Evolutionary conservation across 2,888 invertebrate species (phyloP).

Genomic region (Blastobasis lacticolella): DNA sequence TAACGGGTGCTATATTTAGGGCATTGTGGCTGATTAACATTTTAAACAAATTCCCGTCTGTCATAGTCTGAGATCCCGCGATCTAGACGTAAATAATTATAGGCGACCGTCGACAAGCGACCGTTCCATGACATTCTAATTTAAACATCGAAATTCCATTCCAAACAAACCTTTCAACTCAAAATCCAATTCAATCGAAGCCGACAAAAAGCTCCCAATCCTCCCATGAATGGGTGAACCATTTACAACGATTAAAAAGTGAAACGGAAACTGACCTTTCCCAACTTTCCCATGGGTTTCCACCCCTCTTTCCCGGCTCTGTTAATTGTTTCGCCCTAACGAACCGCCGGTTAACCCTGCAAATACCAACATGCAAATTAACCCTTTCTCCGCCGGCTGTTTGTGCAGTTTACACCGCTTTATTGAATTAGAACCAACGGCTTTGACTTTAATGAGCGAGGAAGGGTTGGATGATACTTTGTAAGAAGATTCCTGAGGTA

Average conservation of each 20-base stretch:
- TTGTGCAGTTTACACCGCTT: constrained; percentile 63
- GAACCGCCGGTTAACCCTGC: constrained; percentile 68
- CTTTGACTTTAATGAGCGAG: constrained; percentile 44
- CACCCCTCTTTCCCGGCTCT: constrained; percentile 33
- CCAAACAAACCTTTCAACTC: too few species aligned
- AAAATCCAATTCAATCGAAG: too few species aligned
- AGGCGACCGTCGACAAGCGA: too few species aligned
- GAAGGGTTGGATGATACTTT: constrained; percentile 68
- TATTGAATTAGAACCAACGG: constrained; percentile 65
- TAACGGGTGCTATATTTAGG: too few species aligned
- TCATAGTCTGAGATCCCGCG: too few species aligned
- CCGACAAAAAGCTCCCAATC: too few species aligned
- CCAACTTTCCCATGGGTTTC: constrained; percentile 63
- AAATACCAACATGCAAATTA: constrained; percentile 69
- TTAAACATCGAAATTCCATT: too few species aligned
- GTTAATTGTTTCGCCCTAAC: constrained; percentile 69
- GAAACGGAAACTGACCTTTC: constrained; percentile 49
- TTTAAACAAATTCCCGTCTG: too few species aligned
- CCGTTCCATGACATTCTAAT: too few species aligned
- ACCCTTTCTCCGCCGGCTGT: constrained; percentile 65
- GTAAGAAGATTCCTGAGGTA: constrained; percentile 53
- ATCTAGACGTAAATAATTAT: too few species aligned
- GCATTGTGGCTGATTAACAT: too few species aligned
- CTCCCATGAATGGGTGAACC: too few species aligned
- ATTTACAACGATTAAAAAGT: background rate